Evolutionary conservation across 1,140 invertebrate genomes (phyloP).

Genomic region (Saxidomus purpurata): DNA sequence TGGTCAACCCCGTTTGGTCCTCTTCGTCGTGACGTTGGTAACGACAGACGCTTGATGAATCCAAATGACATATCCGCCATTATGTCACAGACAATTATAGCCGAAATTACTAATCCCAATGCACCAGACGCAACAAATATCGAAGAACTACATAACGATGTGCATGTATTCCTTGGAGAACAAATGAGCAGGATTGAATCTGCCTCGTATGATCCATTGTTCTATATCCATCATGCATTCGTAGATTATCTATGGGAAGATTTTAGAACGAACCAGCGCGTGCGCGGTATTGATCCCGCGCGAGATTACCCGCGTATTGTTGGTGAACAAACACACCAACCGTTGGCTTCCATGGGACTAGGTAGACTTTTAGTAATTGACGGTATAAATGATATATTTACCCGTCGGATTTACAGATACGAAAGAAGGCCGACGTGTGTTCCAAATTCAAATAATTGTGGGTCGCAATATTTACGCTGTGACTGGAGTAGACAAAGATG

Average conservation of each 20-base stretch:
- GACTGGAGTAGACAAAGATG: slow-evolving; percentile 71
- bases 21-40: slow-evolving; percentile 68
- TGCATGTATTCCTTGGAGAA: slow-evolving; percentile 75
- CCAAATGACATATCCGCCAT: slow-evolving; percentile 65
- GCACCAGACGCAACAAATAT: slow-evolving; percentile 72
- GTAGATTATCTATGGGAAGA: slow-evolving; percentile 78
- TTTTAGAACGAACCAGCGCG: slow-evolving; percentile 76
- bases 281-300: slow-evolving; percentile 72
- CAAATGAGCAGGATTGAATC: slow-evolving; percentile 76
- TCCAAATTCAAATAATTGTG: slow-evolving; percentile 71
- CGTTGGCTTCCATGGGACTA: slow-evolving; percentile 73
- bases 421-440: slow-evolving; percentile 71
- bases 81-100: slow-evolving; percentile 61
- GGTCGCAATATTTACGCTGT: slow-evolving; percentile 74
- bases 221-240: slow-evolving; percentile 75
- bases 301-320: slow-evolving; percentile 76
- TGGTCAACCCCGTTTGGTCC: slow-evolving; percentile 74
- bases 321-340: slow-evolving; percentile 71
- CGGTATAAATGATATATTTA: slow-evolving; percentile 76
- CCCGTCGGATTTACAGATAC: slow-evolving; percentile 73
- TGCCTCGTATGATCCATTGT: slow-evolving; percentile 75
- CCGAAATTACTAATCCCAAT: slow-evolving; percentile 76
- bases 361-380: slow-evolving; percentile 75
- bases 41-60: slow-evolving; percentile 70
- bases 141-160: slow-evolving; percentile 73